Percentiles rank a stretch among this genome's conserved stretches.
Evolutionary conservation across 1,140 invertebrate species (phyloP).

Genomic region (Danaus plexippus): DNA sequence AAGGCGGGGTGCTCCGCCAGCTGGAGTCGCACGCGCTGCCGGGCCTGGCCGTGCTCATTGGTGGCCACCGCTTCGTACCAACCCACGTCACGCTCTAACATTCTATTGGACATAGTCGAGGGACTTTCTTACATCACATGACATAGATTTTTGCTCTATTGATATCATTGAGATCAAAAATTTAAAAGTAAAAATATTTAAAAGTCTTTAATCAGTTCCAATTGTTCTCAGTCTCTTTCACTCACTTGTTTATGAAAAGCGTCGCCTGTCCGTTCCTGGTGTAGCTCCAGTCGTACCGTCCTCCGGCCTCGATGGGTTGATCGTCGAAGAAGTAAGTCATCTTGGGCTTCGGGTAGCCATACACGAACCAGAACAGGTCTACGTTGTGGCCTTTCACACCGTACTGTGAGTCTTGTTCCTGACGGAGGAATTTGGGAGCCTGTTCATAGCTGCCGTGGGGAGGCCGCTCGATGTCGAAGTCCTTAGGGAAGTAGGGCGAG

Average conservation of each 20-base stretch:
- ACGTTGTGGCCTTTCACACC: constrained; percentile 90
- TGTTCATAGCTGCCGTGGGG: constrained; percentile 87
- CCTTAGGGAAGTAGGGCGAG: constrained; percentile 90
- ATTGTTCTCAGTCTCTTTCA: constrained; percentile 72
- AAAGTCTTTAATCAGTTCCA: background rate
- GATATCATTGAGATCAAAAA: no score
- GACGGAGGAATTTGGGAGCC: constrained; percentile 85
- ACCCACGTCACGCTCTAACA: constrained; percentile 93
- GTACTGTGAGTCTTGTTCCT: constrained; percentile 88
- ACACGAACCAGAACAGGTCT: constrained; percentile 92
- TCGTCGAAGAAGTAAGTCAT: constrained; percentile 92
- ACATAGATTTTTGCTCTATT: no score
- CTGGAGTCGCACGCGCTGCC: constrained; percentile 86
- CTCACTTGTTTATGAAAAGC: constrained; percentile 86
- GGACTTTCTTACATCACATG: background rate
- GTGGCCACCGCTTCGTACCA: constrained; percentile 92
- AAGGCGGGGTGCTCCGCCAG: constrained; percentile 95
- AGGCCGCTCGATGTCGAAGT: constrained; percentile 90
- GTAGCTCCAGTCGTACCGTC: constrained; percentile 87
- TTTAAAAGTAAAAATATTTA: no score
- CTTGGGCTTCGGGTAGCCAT: constrained; percentile 92
- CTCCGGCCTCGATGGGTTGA: constrained; percentile 84
- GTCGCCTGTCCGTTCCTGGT: constrained; percentile 91
- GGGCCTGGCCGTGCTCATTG: constrained; percentile 93
- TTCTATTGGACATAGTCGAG: constrained; percentile 68